Base-by-base conservation (phyloP, 2,113 vertebrate species). In the Thalassarche chlororhynchos region DNA sequence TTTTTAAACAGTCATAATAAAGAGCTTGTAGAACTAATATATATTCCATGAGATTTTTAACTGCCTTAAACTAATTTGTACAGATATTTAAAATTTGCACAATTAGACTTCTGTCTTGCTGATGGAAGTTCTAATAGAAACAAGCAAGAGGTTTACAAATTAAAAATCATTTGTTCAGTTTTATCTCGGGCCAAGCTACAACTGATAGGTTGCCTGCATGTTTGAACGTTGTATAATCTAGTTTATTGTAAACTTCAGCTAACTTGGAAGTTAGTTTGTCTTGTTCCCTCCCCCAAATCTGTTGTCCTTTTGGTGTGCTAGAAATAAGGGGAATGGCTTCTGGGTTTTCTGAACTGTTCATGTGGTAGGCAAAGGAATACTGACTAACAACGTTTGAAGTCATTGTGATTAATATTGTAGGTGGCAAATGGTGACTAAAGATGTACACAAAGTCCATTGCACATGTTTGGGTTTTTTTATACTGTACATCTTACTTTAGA, bases 21-120 rank as follows among this genome's bases (percentile, higher is more conserved):
- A 81, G 55, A 93, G 34, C 80, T 84, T 62, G 40, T 94, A 90
- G 81, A 91, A 82, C 36, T 96, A 95, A 87, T 75, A 90, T 71
- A 86, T 94, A 94, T 88, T 90, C 88, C 20, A 3, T 58, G 78
- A 84, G 75, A 87, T 71, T 81, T 95, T 90, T 81, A 86, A 74
- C 89, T 97, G 97, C 96, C 97, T 97, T 97, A 96, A 97, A 93
- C 71, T 86, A 49, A 88, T 87, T 61, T 95, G 64, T 95, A 94
- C 76, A 54, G 89, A 28, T 92, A 23, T 8, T 77, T 83, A 64
- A 86, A 46, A 57, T 96, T 94, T 96, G 95, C 97, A 97, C 97
- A 95, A 34, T 84, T 86, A 58, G 55, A 36, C 83, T 94, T 94
- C 77, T 75, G n/a, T 92, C 65, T 69, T 34, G 31, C 58, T 31